A percentile compares a stretch with the other conserved stretches of the same genome.
Evolutionary conservation across 2,888 invertebrate species (phyloP).

Genomic region (Slavum lentiscoides): DNA sequence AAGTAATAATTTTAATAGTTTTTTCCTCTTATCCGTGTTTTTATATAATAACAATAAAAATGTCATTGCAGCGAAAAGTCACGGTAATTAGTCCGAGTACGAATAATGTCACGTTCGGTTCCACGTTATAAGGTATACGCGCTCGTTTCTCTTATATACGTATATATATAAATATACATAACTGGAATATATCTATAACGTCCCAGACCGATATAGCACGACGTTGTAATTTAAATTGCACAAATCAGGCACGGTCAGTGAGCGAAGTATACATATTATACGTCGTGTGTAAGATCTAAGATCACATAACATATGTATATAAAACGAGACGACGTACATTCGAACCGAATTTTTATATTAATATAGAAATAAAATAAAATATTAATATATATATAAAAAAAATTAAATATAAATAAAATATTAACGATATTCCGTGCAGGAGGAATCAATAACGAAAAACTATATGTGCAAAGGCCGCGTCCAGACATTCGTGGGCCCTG

Average conservation of each 20-base stretch:
- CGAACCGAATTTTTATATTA: too few species aligned
- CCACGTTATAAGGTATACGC: slow-evolving; percentile 27
- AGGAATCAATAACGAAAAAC: too few species aligned
- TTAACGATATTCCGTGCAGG: too few species aligned
- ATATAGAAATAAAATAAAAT: too few species aligned
- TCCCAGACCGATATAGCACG: slow-evolving; percentile 31
- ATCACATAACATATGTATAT: not conserved
- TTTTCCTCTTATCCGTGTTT: slow-evolving; percentile 51
- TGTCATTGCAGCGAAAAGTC: slow-evolving; percentile 48
- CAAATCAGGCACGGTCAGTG: slow-evolving; percentile 46
- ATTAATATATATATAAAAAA: too few species aligned
- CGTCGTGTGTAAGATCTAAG: not conserved
- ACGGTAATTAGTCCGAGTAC: slow-evolving; percentile 49
- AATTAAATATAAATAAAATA: too few species aligned
- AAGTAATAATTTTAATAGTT: slow-evolving; percentile 48
- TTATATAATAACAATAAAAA: slow-evolving; percentile 46
- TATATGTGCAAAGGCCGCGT: too few species aligned
- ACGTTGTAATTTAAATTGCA: slow-evolving; percentile 45
- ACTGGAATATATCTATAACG: not conserved
- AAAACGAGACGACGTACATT: not conserved
- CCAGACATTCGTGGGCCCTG: too few species aligned
- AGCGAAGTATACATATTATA: not conserved
- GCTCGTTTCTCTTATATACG: slow-evolving; percentile 3
- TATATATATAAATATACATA: slow-evolving; percentile 28
- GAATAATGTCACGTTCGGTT: slow-evolving; percentile 52